Evolutionary conservation across 2,797 vertebrate genomes (phyloP).

Genomic region (Dermochelys coriacea): DNA sequence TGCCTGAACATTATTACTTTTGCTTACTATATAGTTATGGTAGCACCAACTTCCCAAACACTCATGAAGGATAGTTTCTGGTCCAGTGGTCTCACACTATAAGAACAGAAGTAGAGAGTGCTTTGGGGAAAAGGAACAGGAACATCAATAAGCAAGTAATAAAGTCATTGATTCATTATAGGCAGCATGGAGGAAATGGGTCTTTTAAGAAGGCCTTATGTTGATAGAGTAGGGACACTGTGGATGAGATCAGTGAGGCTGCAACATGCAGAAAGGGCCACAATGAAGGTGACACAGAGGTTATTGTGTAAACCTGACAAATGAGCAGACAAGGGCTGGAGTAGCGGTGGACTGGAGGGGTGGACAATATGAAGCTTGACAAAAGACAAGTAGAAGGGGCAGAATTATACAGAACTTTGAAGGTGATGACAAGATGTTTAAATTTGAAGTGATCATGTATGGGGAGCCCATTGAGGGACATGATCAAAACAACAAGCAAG

Average conservation of each 20-base stretch:
- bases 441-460: fast-evolving
- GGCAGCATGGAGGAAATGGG: neutral
- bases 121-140: neutral
- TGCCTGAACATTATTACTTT: neutral
- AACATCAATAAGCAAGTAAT: neutral
- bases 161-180: neutral
- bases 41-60: neutral
- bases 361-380: neutral
- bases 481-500: neutral
- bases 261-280: neutral
- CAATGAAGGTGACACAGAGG: neutral
- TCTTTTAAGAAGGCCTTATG: neutral
- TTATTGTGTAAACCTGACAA: neutral
- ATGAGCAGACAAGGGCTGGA: neutral
- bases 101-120: neutral
- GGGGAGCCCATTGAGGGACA: neutral
- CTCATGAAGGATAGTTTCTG: neutral
- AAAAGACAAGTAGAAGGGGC: neutral
- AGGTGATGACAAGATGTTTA: neutral
- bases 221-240: neutral
- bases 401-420: neutral
- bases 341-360: neutral
- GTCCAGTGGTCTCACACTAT: neutral
- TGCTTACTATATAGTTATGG: too few species aligned
- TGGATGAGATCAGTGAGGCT: neutral